Evolutionary conservation across 2,113 vertebrate species (phyloP).

Genomic region (Phylloscopus trochiloides): DNA sequence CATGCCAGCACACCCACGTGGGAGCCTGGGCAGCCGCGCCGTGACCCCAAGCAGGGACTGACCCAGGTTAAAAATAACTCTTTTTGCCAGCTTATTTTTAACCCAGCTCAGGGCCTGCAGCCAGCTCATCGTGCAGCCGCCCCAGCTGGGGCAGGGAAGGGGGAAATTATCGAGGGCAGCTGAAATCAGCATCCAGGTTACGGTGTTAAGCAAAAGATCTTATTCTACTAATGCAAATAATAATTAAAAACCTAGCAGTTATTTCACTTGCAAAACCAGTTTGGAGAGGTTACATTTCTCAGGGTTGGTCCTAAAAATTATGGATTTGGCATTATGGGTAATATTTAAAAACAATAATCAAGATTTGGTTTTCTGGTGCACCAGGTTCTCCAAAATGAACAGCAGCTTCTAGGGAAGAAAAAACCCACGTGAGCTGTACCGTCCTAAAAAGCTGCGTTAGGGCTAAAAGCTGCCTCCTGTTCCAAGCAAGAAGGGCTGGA

Average conservation of each 20-base stretch:
- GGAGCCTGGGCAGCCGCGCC: not conserved
- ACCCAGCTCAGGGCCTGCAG: not conserved
- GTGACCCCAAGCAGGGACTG: not conserved
- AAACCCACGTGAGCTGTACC: not conserved
- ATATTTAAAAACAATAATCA: not conserved
- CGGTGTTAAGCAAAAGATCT: not conserved
- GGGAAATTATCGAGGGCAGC: not conserved
- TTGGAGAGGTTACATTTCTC: not conserved
- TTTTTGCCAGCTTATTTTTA: conserved; percentile 28
- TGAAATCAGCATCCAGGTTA: not conserved
- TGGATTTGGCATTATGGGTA: not conserved
- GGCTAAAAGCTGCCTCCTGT: not conserved
- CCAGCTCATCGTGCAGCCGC: not conserved
- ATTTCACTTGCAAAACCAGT: not conserved
- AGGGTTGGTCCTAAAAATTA: not conserved
- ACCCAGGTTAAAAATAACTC: conserved; percentile 35
- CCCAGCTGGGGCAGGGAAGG: not conserved
- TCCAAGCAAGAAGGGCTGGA: not conserved
- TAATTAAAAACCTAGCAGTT: not conserved
- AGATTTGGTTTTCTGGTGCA: not conserved
- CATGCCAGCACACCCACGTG: not conserved
- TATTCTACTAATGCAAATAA: not conserved
- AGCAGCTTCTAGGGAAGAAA: not conserved
- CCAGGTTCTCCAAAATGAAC: not conserved
- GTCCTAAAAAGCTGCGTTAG: not conserved